Evolutionary conservation across 2,888 invertebrate species (phyloP).

Genomic region (Leptura quadrifasciata): DNA sequence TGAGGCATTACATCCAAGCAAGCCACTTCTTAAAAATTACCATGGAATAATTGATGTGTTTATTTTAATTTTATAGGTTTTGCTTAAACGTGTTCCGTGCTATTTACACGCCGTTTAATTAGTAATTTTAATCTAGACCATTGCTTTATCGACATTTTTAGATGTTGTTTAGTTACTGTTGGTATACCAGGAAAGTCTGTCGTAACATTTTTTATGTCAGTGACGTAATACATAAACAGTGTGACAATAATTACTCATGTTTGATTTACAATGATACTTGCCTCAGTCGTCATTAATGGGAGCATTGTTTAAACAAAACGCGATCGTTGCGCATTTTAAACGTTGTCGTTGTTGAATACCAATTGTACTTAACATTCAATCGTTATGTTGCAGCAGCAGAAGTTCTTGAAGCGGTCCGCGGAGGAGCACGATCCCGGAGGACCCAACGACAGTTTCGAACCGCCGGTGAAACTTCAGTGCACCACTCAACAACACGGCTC

Average conservation of each 20-base stretch:
- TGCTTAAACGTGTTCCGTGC: constrained; percentile 43
- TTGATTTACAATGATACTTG: constrained; percentile 51
- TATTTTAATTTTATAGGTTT: constrained; percentile 39
- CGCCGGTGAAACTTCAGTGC: constrained; percentile 84
- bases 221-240: constrained; percentile 63
- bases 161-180: constrained; percentile 43
- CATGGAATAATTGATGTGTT: constrained; percentile 41
- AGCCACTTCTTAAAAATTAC: constrained; percentile 41
- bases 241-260: constrained; percentile 59
- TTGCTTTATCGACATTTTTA: constrained; percentile 54
- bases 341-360: constrained; percentile 16
- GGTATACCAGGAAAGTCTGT: constrained; percentile 54
- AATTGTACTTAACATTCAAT: constrained; percentile 45
- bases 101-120: constrained; percentile 43
- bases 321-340: constrained; percentile 31
- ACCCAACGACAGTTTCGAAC: constrained; percentile 77
- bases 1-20: constrained; percentile 35
- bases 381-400: constrained; percentile 83
- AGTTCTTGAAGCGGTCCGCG: constrained; percentile 85
- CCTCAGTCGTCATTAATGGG: constrained; percentile 42
- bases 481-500: constrained; percentile 75
- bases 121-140: constrained; percentile 44
- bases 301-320: constrained; percentile 31
- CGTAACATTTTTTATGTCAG: constrained; percentile 58
- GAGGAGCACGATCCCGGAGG: constrained; percentile 78